Base-by-base conservation (phyloP, 1,140 invertebrate genomes). In the Drosophila eugracilis region DNA sequence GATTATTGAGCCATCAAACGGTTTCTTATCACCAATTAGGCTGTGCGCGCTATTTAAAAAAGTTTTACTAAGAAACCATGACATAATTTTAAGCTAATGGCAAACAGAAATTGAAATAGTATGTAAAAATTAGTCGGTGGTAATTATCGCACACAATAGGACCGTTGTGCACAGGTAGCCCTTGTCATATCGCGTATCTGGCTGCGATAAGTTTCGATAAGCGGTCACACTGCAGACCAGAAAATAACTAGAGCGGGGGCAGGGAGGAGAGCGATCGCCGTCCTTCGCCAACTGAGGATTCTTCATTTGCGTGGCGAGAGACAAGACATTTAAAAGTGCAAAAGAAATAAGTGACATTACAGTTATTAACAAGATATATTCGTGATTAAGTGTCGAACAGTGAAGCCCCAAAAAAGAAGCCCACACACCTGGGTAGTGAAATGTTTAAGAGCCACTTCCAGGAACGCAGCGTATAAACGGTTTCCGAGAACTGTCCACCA, bases 401-500 rank as follows among this genome's bases (percentile, higher is more conserved):
- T 36, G 30, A 34, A 58, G 19, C n/a, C 22, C 28, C 30, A 4
- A 53, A 45, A n/a, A 9, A 14, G n/a, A 12, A 45, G 52, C 52
- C 52, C 49, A 34, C 49, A 34, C 41, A 65, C 60, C 57, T 63
- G 26, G 39, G 41, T 17, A 62, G 55, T 48, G 70, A 81, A 76
- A 86, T 88, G 83, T 74, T 74, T 88, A 86, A 81, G 62, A 81
- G 75, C 57, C 59, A 73, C 22, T 86, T 86, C 81, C 75, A 71
- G 81, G 81, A 86, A 86, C 55, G 53, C 77, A 74, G 71, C 50
- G 78, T 71, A 86, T 86, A 85, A 86, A 86, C 83, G 72, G 77
- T 86, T 83, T 84, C 74, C 59, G 47, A 86, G 81, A 86, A 86
- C 76, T 88, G 48, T 28, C 22, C 44, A 85, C 81, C 69, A 85